These are phyloP conservation scores for Acanthis flammea DNA, from an alignment of 2,797 vertebrate species.

Conservation along the genomic window DNA sequence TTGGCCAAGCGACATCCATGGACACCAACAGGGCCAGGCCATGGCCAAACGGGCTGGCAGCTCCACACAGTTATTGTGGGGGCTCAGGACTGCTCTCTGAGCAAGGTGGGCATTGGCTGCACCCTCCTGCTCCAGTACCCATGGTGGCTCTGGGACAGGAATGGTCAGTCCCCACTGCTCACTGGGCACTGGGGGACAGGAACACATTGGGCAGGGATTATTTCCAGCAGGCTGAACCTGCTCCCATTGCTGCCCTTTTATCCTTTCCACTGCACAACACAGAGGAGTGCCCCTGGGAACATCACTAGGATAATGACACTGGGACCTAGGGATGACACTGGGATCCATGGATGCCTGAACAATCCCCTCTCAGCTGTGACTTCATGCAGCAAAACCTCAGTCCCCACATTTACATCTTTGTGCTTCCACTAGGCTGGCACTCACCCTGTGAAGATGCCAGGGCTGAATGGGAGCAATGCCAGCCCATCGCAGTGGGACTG, in stretches of 20 bases:
- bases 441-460: accelerated
- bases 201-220: background rate
- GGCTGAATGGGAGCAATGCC: background rate
- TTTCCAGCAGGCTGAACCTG: background rate
- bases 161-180: background rate
- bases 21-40: background rate
- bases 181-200: background rate
- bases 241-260: background rate
- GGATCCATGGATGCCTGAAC: background rate
- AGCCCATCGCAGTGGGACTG: accelerated
- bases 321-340: background rate
- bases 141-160: background rate
- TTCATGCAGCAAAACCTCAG: background rate
- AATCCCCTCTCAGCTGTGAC: background rate
- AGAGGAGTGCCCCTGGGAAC: background rate
- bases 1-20: background rate
- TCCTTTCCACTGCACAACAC: background rate
- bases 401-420: background rate
- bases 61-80: background rate
- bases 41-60: background rate
- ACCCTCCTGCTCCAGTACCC: background rate
- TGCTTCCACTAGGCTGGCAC: background rate
- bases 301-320: accelerated
- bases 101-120: background rate
- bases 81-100: background rate